Evolutionary conservation across 2,113 vertebrate genomes (phyloP).

Genomic region (Illadopsis cleaveri): DNA sequence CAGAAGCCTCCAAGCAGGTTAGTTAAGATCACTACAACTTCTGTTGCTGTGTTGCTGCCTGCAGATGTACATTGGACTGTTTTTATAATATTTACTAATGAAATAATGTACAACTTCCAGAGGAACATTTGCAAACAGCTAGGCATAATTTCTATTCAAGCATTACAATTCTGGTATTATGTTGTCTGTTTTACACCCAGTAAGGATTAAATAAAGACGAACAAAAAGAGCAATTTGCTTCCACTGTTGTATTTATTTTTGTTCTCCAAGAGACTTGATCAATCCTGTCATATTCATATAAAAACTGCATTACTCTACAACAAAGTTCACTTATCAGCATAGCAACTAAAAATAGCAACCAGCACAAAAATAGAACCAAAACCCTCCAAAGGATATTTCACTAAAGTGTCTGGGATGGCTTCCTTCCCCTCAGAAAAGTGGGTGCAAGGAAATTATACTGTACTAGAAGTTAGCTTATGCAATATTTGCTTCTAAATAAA

Average conservation of each 20-base stretch:
- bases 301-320: not conserved
- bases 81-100: not conserved
- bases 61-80: not conserved
- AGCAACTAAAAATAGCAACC: not conserved
- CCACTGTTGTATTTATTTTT: not conserved
- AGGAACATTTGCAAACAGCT: not conserved
- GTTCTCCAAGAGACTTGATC: not conserved
- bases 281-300: not conserved
- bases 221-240: not conserved
- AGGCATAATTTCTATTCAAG: not conserved
- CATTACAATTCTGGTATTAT: not conserved
- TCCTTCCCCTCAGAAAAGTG: not conserved
- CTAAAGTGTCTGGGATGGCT: not conserved
- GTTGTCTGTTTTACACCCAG: not conserved
- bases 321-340: not conserved
- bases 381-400: not conserved
- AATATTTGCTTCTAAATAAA: slow-evolving; percentile 1
- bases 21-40: not conserved
- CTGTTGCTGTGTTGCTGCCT: not conserved
- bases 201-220: not conserved
- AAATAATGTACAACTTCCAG: not conserved
- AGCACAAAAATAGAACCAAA: not conserved
- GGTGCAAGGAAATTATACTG: not conserved
- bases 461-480: not conserved
- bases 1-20: slow-evolving; percentile 31